Evolutionary conservation across 2,888 invertebrate genomes (phyloP), one percentile per base, ranked within the genome.

Genomic region (Meteorus cinctellus): DNA sequence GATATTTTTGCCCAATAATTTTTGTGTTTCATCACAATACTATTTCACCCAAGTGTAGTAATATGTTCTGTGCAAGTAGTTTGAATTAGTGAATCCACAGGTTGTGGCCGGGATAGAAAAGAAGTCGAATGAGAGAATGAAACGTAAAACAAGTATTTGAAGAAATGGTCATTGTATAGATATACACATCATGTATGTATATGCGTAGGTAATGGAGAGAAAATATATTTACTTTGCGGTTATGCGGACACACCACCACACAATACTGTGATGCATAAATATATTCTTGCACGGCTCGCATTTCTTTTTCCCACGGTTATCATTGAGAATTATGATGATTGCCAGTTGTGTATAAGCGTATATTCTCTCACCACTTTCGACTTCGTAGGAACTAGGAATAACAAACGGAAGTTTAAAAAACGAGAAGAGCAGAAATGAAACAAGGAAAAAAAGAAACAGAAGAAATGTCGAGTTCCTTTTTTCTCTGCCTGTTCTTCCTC

Each of bases 281-380:
- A 71, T 66, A 66, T 65, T 71, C 41, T 36, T 24, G 31, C 60
- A 29, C 48, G 69, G 19, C 66, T 72, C 51, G 51, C 36, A 31
- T 73, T 60, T 45, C 69, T 69, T 55, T 55, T 72, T 76, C 76
- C 69, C 76, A 76, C 72, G 76, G 72, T 76, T 76, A 76, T 76
- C 68, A 76, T 72, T 63, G 24, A 29, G 31, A 19, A 55, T 55
- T 55, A 66, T 71, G 41, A 48, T 73, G 36, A 76, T 76, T 76
- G 55, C 59, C 45, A 63, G 51, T 48, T 72, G 45, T 63, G 14
- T 29, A n/a, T 31, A 27, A 36, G 51, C 34, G 51, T 48, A 51
- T 24, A 27, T 14, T 69, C 51, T 19, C 65, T 36, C 65, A 12
- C 29, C 29, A 66, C 66, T 67, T 45, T 36, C 45, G 34, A 55